Conservation (phyloP, 2,797 vertebrate species). For the Sebastes umbrosus region DNA sequence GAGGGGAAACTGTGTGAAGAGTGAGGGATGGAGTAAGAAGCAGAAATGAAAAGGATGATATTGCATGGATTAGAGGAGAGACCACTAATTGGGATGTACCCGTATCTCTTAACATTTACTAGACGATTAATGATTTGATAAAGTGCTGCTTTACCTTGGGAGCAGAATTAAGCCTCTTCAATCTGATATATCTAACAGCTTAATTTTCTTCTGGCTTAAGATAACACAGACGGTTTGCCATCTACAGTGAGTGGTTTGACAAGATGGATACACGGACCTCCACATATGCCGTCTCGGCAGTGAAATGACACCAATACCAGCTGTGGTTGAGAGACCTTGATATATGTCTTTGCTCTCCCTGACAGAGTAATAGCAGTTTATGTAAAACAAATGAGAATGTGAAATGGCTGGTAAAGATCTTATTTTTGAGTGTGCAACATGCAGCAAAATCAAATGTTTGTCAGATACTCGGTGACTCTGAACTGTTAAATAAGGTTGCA, state of each 20-base stretch:
- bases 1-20: too few relatives aligned
- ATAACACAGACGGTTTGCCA: constrained; percentile 2
- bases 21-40: constrained; percentile 4
- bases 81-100: constrained; percentile 32
- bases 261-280: neutral
- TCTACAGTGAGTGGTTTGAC: constrained; percentile 6
- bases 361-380: constrained; percentile 1
- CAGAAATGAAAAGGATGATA: constrained; percentile 16
- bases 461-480: neutral
- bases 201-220: constrained; percentile 21
- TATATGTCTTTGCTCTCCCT: constrained; percentile 8
- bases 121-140: constrained; percentile 49
- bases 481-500: neutral
- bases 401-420: neutral
- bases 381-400: constrained; percentile 26
- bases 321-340: constrained; percentile 15
- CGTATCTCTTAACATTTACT: constrained; percentile 10
- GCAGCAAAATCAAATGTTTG: constrained; percentile 9
- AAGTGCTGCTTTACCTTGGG: constrained; percentile 22
- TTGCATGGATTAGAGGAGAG: constrained; percentile 9
- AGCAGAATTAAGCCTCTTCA: constrained; percentile 10
- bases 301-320: constrained; percentile 20
- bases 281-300: neutral
- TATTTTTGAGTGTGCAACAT: neutral
- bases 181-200: constrained; percentile 30